A percentile compares a stretch with the other conserved stretches of the same genome.
Conservation (phyloP, 2,113 vertebrate genomes). For the Halichoerus grypus region DNA sequence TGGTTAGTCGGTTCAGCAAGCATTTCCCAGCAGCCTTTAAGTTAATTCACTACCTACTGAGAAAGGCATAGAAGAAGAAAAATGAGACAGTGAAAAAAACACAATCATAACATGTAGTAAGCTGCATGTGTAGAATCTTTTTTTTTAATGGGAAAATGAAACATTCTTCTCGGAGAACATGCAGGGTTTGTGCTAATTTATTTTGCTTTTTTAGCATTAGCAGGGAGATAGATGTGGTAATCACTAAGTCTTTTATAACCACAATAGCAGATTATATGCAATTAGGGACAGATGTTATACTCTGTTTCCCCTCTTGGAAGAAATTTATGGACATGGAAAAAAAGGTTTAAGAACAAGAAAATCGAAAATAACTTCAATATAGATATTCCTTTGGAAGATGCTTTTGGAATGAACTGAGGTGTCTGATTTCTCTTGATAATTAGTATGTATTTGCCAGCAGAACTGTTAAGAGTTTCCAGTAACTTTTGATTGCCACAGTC, state of each 20-base stretch:
- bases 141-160: neutral
- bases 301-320: neutral
- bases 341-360: neutral
- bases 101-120: neutral
- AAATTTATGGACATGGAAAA: slow-evolving; percentile 30
- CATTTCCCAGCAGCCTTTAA: neutral
- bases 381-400: slow-evolving; percentile 45
- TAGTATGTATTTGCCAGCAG: slow-evolving; percentile 8
- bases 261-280: slow-evolving; percentile 54
- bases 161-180: slow-evolving; percentile 42
- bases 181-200: slow-evolving; percentile 5
- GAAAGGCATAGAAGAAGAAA: slow-evolving; percentile 28
- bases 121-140: neutral
- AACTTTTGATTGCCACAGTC: neutral
- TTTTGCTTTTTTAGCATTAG: neutral
- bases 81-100: slow-evolving; percentile 32
- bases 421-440: slow-evolving; percentile 42
- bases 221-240: slow-evolving; percentile 10
- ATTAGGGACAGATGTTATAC: slow-evolving; percentile 42
- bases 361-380: slow-evolving; percentile 41
- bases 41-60: neutral
- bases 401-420: neutral
- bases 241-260: slow-evolving; percentile 46
- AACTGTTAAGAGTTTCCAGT: neutral
- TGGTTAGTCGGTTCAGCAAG: neutral